phyloP scores from a whole-genome alignment of 2,797 vertebrate species.

The Strix occidentalis region DNA sequence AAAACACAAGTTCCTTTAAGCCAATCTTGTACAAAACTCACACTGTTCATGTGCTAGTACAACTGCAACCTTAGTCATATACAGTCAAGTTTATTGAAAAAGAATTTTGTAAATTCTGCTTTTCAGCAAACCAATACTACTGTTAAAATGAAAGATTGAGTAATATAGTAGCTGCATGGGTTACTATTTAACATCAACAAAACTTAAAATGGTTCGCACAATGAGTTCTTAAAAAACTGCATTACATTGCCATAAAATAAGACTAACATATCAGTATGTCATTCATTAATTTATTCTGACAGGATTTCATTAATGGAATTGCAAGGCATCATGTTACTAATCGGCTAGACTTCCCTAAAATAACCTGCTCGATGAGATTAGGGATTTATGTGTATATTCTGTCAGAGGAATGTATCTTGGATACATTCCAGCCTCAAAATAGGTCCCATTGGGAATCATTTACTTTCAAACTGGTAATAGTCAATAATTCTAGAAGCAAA shows the following conservation, averaged over 20 bases:
- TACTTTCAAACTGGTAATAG: constrained; percentile 77
- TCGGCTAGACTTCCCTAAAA: constrained; percentile 71
- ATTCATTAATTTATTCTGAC: constrained; percentile 67
- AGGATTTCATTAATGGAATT: constrained; percentile 76
- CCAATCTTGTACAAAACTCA: not conserved
- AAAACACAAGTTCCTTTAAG: not conserved
- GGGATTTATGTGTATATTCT: constrained; percentile 80
- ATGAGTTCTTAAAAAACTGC: constrained; percentile 8
- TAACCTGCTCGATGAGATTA: constrained; percentile 76
- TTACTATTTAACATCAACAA: not conserved
- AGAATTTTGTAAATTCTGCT: not conserved
- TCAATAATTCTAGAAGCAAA: constrained; percentile 77
- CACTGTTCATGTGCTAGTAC: not conserved
- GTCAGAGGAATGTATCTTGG: constrained; percentile 73
- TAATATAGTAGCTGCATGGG: not conserved
- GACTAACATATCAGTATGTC: constrained; percentile 47
- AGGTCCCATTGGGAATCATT: constrained; percentile 77
- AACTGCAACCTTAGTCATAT: not conserved
- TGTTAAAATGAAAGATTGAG: not conserved
- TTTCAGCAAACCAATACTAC: not conserved
- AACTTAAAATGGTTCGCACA: not conserved
- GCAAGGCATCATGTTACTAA: constrained; percentile 69
- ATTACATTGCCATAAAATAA: constrained; percentile 12
- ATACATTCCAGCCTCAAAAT: constrained; percentile 73
- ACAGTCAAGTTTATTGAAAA: not conserved